Percentiles rank a stretch among this genome's conserved stretches.
Evolutionary conservation across 2,113 vertebrate genomes (phyloP).

Genomic region (Oncorhynchus clarkii): DNA sequence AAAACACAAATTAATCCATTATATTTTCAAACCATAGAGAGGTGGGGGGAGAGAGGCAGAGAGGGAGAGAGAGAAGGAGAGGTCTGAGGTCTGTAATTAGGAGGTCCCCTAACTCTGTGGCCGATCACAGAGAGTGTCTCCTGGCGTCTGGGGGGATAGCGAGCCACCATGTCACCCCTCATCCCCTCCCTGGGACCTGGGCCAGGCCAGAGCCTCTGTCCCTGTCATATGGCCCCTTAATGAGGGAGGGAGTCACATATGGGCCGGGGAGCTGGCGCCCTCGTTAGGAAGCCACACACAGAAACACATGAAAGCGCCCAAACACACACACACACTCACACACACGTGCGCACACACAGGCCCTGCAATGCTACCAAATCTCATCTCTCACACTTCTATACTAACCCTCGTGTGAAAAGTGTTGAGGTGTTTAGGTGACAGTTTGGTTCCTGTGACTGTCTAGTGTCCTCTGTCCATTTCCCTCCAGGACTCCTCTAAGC

Average conservation of each 20-base stretch:
- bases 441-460: not conserved
- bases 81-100: conserved; percentile 64
- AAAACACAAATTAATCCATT: conserved; percentile 34
- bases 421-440: not conserved
- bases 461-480: not conserved
- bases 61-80: not conserved
- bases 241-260: conserved; percentile 78
- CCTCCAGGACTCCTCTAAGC: not conserved
- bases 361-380: not conserved
- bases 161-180: conserved; percentile 56
- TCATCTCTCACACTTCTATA: not conserved
- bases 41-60: conserved; percentile 5
- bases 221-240: conserved; percentile 73
- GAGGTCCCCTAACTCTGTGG: conserved; percentile 67
- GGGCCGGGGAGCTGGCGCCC: conserved; percentile 64
- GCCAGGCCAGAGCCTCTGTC: conserved; percentile 70
- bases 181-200: conserved; percentile 58
- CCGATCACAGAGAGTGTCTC: conserved; percentile 26
- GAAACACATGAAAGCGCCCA: conserved; percentile 11
- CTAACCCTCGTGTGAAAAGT: not conserved
- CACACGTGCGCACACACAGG: conserved; percentile 11
- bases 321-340: conserved; percentile 15
- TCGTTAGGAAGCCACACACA: conserved; percentile 63
- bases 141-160: conserved; percentile 58
- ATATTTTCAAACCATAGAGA: conserved; percentile 34